Evolutionary conservation across 1,140 invertebrate genomes (phyloP).

Genomic region (Psilanteris sp.): DNA sequence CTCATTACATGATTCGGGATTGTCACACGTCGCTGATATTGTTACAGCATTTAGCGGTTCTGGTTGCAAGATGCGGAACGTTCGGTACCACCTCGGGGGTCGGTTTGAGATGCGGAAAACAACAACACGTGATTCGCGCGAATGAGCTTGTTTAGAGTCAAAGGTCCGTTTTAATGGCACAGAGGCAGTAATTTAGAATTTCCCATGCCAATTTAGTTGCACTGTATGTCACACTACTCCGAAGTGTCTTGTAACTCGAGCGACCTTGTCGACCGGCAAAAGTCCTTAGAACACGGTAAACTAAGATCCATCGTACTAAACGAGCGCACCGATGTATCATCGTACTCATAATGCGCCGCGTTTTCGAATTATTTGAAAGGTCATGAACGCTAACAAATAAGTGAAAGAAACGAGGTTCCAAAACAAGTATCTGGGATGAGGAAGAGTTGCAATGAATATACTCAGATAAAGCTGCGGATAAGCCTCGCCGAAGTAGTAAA

Average conservation of each 20-base stretch:
- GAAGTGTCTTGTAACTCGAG: slow-evolving; percentile 5
- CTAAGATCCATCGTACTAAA: neutral
- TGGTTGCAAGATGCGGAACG: slow-evolving; percentile 8
- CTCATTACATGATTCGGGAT: neutral
- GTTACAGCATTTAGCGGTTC: neutral
- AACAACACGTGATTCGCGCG: slow-evolving; percentile 21
- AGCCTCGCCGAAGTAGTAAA: slow-evolving; percentile 14
- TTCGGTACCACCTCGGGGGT: neutral
- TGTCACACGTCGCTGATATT: neutral
- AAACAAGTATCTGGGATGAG: slow-evolving; percentile 23
- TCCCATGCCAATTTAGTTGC: neutral
- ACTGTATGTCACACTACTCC: neutral
- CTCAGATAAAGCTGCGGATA: slow-evolving; percentile 12
- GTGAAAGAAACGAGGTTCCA: neutral
- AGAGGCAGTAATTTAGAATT: too few relatives aligned
- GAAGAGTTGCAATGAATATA: slow-evolving; percentile 18
- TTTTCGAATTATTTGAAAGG: neutral
- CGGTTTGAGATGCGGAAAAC: neutral
- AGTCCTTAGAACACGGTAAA: slow-evolving; percentile 1
- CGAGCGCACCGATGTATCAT: too few relatives aligned
- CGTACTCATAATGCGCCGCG: neutral
- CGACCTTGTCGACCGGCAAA: slow-evolving; percentile 12
- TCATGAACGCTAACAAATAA: neutral
- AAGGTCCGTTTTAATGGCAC: too few relatives aligned
- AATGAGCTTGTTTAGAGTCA: too few relatives aligned